Evolutionary conservation across 1,140 invertebrate genomes (phyloP), one percentile per base, ranked within the genome.

Genomic region (Thaumatotibia leucotreta): DNA sequence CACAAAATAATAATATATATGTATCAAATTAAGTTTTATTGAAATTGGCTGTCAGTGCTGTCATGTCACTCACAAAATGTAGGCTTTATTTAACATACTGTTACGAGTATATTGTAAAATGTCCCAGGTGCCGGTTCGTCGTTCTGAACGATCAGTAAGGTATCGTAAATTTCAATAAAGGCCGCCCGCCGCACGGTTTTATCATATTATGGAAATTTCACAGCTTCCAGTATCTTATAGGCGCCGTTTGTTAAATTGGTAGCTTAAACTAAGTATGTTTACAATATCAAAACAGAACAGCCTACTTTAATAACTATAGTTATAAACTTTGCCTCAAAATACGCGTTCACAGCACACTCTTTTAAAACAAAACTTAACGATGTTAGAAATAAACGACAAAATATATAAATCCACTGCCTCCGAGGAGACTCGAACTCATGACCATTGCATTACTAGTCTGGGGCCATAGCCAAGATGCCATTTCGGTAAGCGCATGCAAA

Each of bases 161-260:
- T 9, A 27, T 58, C 52, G 27, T 58, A 58, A 58, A 29, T 58
- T 27, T 58, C 52, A 58, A 58, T 58, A 58, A 58, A 58, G n/a
- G 24, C 23, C 4, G 52, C 24, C 52, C 8, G 52, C 24, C 24
- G 52, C 24, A 45, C 39, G 14, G 52, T 58, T 58, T 58, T 24
- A 58, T 58, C 23, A 58, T 58, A 58, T 31, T 58, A 58, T 58
- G 52, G 52, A 58, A 58, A 58, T 58, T 31, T 52, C 8, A 11
- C 10, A 9, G 27, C 52, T 58, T 58, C 52, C 11, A 54, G 23
- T n/a, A 39, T 39, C 14, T 39, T 39, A 27, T 52, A 11, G n/a
- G 22, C 35, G 14, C n/a, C 35, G 3, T 14, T 39, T 14, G 35
- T 14, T 14, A 5, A 39, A 11, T 33, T 11, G 32, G 10, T 33